phyloP scores from a whole-genome alignment of 2,113 vertebrate genomes.

The Pagrus major region DNA sequence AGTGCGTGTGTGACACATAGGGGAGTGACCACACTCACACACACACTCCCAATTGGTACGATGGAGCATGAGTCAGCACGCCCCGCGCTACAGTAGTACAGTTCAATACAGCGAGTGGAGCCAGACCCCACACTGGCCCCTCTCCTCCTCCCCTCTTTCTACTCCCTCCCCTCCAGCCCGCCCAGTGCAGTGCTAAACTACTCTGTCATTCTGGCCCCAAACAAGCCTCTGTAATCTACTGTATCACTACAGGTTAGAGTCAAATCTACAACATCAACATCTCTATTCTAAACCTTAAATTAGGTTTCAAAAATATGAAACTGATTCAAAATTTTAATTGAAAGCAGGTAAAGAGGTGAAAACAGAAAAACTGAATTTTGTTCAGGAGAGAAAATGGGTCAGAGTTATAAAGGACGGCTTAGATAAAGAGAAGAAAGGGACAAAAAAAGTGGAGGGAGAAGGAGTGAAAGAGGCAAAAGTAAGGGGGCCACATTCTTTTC shows the following conservation, averaged over 20 bases:
- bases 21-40: conserved; percentile 82
- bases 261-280: conserved; percentile 6
- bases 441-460: conserved; percentile 51
- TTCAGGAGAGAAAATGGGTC: conserved; percentile 19
- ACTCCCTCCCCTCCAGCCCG: conserved; percentile 63
- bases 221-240: conserved; percentile 66
- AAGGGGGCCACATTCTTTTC: conserved; percentile 66
- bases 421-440: conserved; percentile 52
- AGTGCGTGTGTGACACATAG: conserved; percentile 78
- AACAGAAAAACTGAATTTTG: not conserved
- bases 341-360: conserved; percentile 19
- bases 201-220: conserved; percentile 70
- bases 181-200: conserved; percentile 60
- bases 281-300: not conserved
- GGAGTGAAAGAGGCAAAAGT: conserved; percentile 60
- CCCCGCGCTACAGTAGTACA: conserved; percentile 77
- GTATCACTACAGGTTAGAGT: conserved; percentile 29
- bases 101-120: conserved; percentile 74
- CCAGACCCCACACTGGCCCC: conserved; percentile 79
- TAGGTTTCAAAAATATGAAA: not conserved
- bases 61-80: conserved; percentile 87
- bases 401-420: conserved; percentile 33
- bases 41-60: conserved; percentile 80
- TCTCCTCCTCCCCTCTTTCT: conserved; percentile 43
- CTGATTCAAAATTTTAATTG: not conserved